Evolutionary conservation across 1,140 invertebrate species (phyloP).

Genomic region (Apis laboriosa): DNA sequence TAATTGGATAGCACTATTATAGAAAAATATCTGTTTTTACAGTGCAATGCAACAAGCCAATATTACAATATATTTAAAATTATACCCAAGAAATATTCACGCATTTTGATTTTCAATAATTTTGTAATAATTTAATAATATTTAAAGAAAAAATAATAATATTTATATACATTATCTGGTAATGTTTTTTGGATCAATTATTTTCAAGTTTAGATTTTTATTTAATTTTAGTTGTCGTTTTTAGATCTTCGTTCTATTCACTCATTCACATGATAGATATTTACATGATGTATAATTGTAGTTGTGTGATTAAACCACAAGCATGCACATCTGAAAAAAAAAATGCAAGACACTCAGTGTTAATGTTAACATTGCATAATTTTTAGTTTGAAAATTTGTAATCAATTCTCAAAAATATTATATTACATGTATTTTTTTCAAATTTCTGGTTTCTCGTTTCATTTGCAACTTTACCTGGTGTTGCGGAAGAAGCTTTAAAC

Average conservation of each 20-base stretch:
- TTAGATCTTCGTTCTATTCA: no score
- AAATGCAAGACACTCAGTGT: no score
- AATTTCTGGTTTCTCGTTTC: neutral
- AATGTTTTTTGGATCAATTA: no score
- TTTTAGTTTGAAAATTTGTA: neutral
- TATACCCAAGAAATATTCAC: neutral
- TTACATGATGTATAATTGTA: no score
- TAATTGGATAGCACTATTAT: constrained; percentile 64
- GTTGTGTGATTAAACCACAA: neutral
- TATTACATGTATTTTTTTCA: neutral
- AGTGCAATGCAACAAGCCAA: constrained; percentile 45
- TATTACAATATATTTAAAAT: constrained; percentile 3
- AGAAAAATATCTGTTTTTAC: constrained; percentile 42
- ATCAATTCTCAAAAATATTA: neutral
- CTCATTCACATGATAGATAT: no score
- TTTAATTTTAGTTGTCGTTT: no score
- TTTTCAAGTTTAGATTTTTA: no score
- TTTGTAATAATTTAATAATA: neutral
- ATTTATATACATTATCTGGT: no score
- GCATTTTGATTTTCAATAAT: no score
- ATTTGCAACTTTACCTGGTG: constrained; percentile 84
- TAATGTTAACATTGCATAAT: neutral
- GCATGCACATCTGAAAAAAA: neutral
- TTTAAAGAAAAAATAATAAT: neutral
- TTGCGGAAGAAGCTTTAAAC: constrained; percentile 88